These are phyloP conservation scores for Saccostrea echinata DNA, from an alignment of 1,140 invertebrate species.

Conservation along the genomic window DNA sequence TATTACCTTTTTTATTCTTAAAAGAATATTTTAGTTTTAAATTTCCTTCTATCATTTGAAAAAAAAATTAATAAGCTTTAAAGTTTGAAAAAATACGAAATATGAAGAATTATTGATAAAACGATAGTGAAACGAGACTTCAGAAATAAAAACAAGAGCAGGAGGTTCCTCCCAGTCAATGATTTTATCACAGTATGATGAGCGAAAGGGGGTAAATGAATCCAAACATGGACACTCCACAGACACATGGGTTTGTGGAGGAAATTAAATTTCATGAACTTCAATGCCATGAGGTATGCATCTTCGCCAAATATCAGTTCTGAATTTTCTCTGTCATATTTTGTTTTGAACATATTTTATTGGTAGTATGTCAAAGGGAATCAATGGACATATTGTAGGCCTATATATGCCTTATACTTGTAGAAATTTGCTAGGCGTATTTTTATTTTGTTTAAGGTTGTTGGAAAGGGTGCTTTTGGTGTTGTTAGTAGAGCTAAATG, in stretches of 20 bases:
- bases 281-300: conserved; percentile 70
- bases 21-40: too few species aligned
- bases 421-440: background rate
- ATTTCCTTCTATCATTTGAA: too few species aligned
- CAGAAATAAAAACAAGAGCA: background rate
- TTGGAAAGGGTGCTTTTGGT: conserved; percentile 98
- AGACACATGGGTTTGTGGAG: conserved; percentile 70
- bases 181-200: background rate
- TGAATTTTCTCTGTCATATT: conserved; percentile 18
- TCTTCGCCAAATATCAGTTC: background rate
- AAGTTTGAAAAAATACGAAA: too few species aligned
- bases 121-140: background rate
- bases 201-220: background rate
- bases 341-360: background rate
- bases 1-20: too few species aligned
- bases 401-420: too few species aligned
- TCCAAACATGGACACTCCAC: conserved; percentile 67
- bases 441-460: conserved; percentile 70
- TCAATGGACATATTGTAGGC: too few species aligned
- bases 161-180: background rate
- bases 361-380: too few species aligned
- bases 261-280: conserved; percentile 74
- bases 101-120: too few species aligned
- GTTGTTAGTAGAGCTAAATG: conserved; percentile 92
- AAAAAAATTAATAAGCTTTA: too few species aligned